These are phyloP conservation scores for Fragum sueziense DNA, from an alignment of 2,888 invertebrate species.

Conservation along the genomic window DNA sequence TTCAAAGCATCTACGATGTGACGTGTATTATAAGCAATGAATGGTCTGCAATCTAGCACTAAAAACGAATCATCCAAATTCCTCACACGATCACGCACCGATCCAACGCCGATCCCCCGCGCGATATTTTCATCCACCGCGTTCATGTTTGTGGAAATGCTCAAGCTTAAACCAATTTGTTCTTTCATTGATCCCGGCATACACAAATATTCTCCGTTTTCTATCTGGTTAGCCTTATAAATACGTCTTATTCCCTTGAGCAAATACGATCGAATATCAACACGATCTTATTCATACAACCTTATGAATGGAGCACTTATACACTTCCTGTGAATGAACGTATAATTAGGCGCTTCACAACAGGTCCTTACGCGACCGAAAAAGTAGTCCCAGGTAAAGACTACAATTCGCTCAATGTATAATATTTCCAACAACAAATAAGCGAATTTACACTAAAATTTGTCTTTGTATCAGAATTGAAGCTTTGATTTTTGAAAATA, in stretches of 20 bases:
- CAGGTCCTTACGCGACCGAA: constrained; percentile 23
- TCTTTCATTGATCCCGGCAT: constrained; percentile 41
- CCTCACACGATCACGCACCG: constrained; percentile 40
- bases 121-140: constrained; percentile 51
- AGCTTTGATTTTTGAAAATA: no score
- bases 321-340: constrained; percentile 58
- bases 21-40: constrained; percentile 69
- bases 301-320: constrained; percentile 61
- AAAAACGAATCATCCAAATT: constrained; percentile 52
- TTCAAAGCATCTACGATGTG: constrained; percentile 73
- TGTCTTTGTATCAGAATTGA: no score
- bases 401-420: background rate
- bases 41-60: constrained; percentile 70
- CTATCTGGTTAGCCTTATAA: constrained; percentile 2
- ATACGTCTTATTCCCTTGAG: constrained; percentile 26
- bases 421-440: no score
- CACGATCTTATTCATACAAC: constrained; percentile 13
- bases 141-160: constrained; percentile 51
- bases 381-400: constrained; percentile 46
- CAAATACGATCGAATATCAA: constrained; percentile 23
- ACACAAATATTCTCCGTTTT: constrained; percentile 24
- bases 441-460: no score
- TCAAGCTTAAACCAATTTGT: constrained; percentile 28
- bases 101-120: constrained; percentile 34
- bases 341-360: constrained; percentile 19